A percentile compares a stretch with the other conserved stretches of the same genome.
Evolutionary conservation across 1,140 invertebrate genomes (phyloP).

Genomic region (Drosophila nannoptera): DNA sequence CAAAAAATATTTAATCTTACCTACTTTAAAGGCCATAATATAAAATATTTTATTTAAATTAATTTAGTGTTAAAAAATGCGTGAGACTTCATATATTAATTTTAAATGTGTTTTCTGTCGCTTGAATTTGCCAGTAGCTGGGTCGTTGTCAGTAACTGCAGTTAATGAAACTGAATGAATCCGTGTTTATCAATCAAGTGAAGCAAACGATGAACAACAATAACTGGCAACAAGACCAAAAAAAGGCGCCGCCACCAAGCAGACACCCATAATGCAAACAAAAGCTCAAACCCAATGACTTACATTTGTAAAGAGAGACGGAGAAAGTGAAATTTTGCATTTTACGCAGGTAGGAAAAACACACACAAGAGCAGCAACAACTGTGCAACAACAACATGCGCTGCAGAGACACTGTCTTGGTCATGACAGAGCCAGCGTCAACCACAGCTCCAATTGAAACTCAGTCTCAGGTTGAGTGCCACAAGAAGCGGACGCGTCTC

Average conservation of each 20-base stretch:
- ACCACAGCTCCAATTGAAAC: slow-evolving; percentile 26
- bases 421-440: slow-evolving; percentile 30
- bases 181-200: slow-evolving; percentile 16
- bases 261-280: slow-evolving; percentile 1
- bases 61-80: background rate
- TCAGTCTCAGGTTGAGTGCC: slow-evolving; percentile 42
- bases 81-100: too few relatives aligned
- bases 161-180: slow-evolving; percentile 16
- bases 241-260: slow-evolving; percentile 36
- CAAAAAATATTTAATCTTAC: background rate
- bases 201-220: slow-evolving; percentile 21
- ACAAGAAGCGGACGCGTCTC: slow-evolving; percentile 26
- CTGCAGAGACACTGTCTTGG: slow-evolving; percentile 23
- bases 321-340: slow-evolving; percentile 78
- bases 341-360: slow-evolving; percentile 45
- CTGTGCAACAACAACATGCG: slow-evolving; percentile 16
- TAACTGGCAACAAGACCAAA: slow-evolving; percentile 34
- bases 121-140: background rate
- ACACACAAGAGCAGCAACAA: slow-evolving; percentile 29
- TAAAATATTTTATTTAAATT: background rate
- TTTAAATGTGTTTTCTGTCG: too few relatives aligned
- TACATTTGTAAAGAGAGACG: slow-evolving; percentile 59
- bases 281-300: slow-evolving; percentile 60
- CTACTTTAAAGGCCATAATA: background rate
- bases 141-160: background rate